Conservation (phyloP, 2,888 invertebrate genomes). For the Dryomyza anilis region DNA sequence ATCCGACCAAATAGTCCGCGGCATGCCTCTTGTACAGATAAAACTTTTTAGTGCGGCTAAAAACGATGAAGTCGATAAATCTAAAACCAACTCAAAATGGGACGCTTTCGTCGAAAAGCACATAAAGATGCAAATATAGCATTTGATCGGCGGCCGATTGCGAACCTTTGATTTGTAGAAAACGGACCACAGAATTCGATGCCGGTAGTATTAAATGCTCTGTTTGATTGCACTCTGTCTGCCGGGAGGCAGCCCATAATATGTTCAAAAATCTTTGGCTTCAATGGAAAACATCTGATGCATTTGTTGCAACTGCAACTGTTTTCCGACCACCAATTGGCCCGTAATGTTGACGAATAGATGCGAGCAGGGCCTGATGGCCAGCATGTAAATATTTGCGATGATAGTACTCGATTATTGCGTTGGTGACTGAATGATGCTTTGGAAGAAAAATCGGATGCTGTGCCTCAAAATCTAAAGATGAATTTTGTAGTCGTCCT, state of each 20-base stretch:
- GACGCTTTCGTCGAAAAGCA: background rate
- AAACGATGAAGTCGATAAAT: conserved; percentile 19
- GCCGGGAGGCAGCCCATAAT: conserved; percentile 27
- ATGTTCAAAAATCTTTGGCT: conserved; percentile 21
- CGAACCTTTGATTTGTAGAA: conserved; percentile 2
- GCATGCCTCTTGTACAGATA: conserved; percentile 12
- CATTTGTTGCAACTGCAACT: conserved; percentile 26
- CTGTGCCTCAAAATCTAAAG: conserved; percentile 17
- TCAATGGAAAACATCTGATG: conserved; percentile 25
- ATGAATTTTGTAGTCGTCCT: background rate
- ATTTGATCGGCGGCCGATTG: conserved; percentile 23
- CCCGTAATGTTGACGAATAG: conserved; percentile 30
- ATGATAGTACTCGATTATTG: conserved; percentile 28
- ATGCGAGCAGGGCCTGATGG: conserved; percentile 17
- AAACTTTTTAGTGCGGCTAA: conserved; percentile 25
- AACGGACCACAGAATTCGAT: conserved; percentile 19
- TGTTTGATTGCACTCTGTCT: conserved; percentile 21
- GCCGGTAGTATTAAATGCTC: conserved; percentile 27
- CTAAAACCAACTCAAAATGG: conserved; percentile 13
- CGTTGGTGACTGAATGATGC: conserved; percentile 26
- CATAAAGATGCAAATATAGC: conserved; percentile 18
- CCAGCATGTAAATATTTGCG: conserved; percentile 24
- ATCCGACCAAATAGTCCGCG: conserved; percentile 30
- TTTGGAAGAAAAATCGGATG: conserved; percentile 32
- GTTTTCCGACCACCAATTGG: conserved; percentile 31